Percentiles rank a stretch among this genome's conserved stretches.
Conservation (phyloP, 2,888 invertebrate genomes). For the Ochropleura leucogaster region DNA sequence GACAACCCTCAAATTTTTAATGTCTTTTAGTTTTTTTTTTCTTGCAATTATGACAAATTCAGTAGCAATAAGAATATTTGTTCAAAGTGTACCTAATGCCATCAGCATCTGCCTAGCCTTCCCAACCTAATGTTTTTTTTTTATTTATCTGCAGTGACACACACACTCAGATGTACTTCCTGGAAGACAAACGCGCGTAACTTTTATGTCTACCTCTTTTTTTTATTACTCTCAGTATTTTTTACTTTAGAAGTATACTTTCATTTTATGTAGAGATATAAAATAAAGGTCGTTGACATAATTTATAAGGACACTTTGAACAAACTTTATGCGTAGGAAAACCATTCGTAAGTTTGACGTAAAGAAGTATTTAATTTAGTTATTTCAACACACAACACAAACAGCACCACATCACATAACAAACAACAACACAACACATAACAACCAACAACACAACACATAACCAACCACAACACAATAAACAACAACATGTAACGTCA, state of each 20-base stretch:
- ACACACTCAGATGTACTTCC: slow-evolving; percentile 70
- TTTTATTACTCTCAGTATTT: background rate
- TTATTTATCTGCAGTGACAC: slow-evolving; percentile 76
- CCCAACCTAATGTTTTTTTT: slow-evolving; percentile 39
- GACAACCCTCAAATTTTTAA: no score
- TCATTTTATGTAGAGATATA: slow-evolving; percentile 14
- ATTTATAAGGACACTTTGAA: slow-evolving; percentile 56
- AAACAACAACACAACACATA: no score
- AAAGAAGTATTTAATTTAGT: background rate
- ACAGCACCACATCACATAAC: no score
- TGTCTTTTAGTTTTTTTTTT: no score
- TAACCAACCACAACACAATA: no score
- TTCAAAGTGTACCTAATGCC: slow-evolving; percentile 60
- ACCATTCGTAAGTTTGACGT: background rate
- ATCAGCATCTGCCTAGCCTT: no score
- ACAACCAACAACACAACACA: no score
- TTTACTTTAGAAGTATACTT: slow-evolving; percentile 7
- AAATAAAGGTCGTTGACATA: slow-evolving; percentile 1
- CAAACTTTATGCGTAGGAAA: slow-evolving; percentile 37
- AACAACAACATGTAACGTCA: no score
- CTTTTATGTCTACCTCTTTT: background rate
- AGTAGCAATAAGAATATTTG: slow-evolving; percentile 58
- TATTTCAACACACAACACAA: no score
- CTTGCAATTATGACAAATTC: background rate
- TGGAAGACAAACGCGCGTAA: slow-evolving; percentile 73